Evolutionary conservation across 1,140 invertebrate genomes (phyloP).

Genomic region (Palaemon carinicauda): DNA sequence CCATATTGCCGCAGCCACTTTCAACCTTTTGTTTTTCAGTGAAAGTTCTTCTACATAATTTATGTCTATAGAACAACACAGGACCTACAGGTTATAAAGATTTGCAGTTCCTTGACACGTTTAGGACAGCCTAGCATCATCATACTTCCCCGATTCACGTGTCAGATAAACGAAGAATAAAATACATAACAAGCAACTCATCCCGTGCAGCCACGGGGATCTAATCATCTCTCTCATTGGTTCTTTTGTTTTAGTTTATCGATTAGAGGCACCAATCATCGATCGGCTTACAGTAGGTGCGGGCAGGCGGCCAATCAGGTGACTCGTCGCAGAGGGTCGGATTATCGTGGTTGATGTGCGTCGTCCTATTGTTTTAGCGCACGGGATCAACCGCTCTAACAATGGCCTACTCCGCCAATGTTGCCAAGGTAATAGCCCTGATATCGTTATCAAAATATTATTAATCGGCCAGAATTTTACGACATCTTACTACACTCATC

Average conservation of each 20-base stretch:
- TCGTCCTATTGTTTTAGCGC: slow-evolving; percentile 55
- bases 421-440: neutral
- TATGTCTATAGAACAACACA: neutral
- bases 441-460: neutral
- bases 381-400: slow-evolving; percentile 5
- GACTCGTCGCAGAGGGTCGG: slow-evolving; percentile 25
- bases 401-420: neutral
- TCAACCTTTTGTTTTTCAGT: neutral
- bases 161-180: neutral
- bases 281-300: slow-evolving; percentile 40
- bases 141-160: neutral
- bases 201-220: slow-evolving; percentile 25
- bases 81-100: no score
- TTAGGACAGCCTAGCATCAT: neutral
- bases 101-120: neutral
- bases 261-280: slow-evolving; percentile 55
- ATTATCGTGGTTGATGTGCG: slow-evolving; percentile 43
- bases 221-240: slow-evolving; percentile 58
- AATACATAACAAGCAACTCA: slow-evolving; percentile 4
- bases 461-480: no score
- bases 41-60: neutral
- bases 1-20: neutral
- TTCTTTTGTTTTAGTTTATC: slow-evolving; percentile 58
- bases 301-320: slow-evolving; percentile 50
- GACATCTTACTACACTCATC: neutral